A percentile compares a stretch with the other conserved stretches of the same genome.
Evolutionary conservation across 2,797 vertebrate species (phyloP).

Genomic region (Gambusia yucatana): DNA sequence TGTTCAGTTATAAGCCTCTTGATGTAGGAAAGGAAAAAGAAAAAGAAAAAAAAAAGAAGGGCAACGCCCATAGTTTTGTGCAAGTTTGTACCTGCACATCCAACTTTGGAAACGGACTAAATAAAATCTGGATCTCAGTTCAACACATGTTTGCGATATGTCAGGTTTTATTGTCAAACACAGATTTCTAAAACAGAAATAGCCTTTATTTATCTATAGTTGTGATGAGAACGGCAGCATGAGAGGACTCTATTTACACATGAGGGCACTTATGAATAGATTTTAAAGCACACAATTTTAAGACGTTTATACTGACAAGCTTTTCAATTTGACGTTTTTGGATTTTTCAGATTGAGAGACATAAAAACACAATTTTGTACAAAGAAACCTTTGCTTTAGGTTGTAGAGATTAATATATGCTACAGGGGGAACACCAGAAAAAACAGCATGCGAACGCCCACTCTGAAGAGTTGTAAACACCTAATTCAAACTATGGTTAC

Average conservation of each 20-base stretch:
- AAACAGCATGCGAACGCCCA: background rate
- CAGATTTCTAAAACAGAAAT: background rate
- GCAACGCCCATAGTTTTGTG: background rate
- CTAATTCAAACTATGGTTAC: background rate
- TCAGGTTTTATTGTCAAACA: background rate
- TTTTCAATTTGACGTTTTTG: background rate
- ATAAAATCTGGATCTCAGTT: background rate
- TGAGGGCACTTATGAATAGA: background rate
- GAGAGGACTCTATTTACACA: background rate
- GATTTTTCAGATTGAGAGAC: background rate
- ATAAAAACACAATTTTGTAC: background rate
- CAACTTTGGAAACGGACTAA: background rate
- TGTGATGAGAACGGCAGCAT: background rate
- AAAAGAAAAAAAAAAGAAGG: background rate
- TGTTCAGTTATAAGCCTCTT: background rate
- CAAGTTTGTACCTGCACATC: background rate
- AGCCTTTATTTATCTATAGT: too few relatives aligned
- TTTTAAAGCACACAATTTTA: background rate
- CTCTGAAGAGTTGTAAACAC: background rate
- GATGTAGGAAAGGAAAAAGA: background rate
- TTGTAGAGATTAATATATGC: background rate
- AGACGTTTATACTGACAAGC: background rate
- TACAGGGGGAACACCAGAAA: background rate
- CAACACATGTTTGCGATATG: background rate
- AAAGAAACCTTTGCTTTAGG: background rate